Conservation (phyloP, 2,797 vertebrate species). For the Darevskia mixta region DNA sequence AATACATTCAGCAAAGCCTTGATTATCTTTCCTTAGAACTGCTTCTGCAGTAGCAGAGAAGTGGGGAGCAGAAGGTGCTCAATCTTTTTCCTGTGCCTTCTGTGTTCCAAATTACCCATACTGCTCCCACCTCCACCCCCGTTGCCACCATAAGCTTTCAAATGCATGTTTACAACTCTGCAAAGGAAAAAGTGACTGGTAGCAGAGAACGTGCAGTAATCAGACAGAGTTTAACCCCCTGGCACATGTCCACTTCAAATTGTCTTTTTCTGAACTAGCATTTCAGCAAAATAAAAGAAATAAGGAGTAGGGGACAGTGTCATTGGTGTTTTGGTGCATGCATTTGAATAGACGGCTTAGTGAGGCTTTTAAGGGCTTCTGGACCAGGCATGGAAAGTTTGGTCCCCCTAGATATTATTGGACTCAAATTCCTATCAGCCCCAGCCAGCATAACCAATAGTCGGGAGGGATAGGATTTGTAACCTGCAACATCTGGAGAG, state of each 20-base stretch:
- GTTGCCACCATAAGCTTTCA: not conserved
- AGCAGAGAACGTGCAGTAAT: not conserved
- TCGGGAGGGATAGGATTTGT: no score
- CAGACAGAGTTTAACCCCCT: not conserved
- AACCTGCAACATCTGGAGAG: no score
- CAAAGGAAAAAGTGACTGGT: not conserved
- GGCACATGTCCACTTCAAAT: not conserved
- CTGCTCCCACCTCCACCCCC: not conserved
- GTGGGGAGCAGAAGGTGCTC: not conserved
- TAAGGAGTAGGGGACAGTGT: no score
- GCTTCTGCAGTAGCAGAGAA: not conserved
- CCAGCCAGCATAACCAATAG: not conserved
- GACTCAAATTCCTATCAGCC: no score
- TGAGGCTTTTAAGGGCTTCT: no score
- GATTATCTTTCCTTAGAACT: not conserved
- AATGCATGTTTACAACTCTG: not conserved
- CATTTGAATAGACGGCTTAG: no score
- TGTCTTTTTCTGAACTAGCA: not conserved
- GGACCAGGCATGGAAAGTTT: no score
- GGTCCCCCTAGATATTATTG: not conserved
- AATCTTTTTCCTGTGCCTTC: not conserved
- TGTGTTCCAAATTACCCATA: not conserved
- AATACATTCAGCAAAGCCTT: not conserved
- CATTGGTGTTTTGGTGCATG: no score
- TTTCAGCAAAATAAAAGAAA: not conserved